Evolutionary conservation across 2,113 vertebrate species (phyloP), one percentile per base, ranked within the genome.

Genomic region (Salminus brasiliensis): DNA sequence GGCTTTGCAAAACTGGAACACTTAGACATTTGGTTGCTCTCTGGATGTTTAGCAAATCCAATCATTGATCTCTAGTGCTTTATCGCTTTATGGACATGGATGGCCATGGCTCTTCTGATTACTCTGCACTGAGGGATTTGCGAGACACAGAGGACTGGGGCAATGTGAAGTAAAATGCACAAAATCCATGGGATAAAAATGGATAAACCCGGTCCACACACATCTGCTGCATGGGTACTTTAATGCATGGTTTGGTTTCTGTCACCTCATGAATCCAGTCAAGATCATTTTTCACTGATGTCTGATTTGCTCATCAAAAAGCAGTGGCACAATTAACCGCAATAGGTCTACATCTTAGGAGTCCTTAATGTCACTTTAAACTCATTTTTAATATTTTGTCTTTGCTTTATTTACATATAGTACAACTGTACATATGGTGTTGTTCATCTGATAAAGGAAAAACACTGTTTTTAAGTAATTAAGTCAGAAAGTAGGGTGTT

Each of bases 1-100:
- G 53, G 69, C 57, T 43, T 36, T 45, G 52, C 52, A 43, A 66
- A 73, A 53, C 70, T 55, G 32, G 59, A 73, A 60, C 74, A 27
- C n/a, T n/a, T n/a, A n/a, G n/a, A n/a, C n/a, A n/a, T 66, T 77
- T 47, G 23, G 30, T 45, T n/a, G 21, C 52, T 77, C 52, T 41
- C 59, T 27, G 60, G 74, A 82, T 77, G 80, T 66, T 77, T 57
- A 52, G 34, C 60, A 82, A 82, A 82, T 81, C 72, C 72, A 75
- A 70, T 76, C 80, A 76, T 16, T 7, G 29, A 70, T 76, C 72
- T 52, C 15, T 29, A 39, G 32, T 34, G 29, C 30, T 34, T 57
- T 32, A 3, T n/a, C 32, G 68, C 59, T 62, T 16, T 18, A 18
- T 5, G 7, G 27, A 62, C 29, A 30, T 16, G 29, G 29, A 18